A percentile compares a stretch with the other conserved stretches of the same genome.
phyloP scores from a whole-genome alignment of 1,140 invertebrate genomes.

The Calliopsis andreniformis region DNA sequence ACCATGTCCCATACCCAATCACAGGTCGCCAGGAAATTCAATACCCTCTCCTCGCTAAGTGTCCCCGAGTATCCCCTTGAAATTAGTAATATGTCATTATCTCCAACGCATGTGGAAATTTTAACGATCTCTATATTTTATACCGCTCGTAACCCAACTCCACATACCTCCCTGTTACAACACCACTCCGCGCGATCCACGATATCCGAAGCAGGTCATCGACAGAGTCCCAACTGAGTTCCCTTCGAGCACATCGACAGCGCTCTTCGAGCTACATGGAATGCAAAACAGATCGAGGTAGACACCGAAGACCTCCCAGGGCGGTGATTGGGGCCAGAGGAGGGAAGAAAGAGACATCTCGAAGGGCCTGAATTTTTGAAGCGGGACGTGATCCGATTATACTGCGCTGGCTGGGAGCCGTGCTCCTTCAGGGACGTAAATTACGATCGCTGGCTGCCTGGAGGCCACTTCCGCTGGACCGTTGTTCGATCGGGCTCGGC shows the following conservation, averaged over 20 bases:
- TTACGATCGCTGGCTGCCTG: background rate
- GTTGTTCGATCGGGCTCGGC: constrained; percentile 6
- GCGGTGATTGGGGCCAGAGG: background rate
- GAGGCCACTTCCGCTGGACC: background rate
- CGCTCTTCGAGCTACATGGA: background rate
- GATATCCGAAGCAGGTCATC: no score
- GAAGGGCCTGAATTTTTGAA: constrained; percentile 22
- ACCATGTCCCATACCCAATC: no score
- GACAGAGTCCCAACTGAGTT: background rate
- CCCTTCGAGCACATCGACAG: background rate
- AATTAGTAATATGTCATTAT: no score
- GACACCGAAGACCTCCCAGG: background rate
- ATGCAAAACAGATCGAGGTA: background rate
- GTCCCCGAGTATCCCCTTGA: no score
- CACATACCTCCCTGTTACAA: no score
- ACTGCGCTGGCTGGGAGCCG: background rate
- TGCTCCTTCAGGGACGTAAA: background rate
- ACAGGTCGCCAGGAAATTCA: no score
- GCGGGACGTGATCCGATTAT: constrained; percentile 30
- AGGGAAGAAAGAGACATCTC: constrained; percentile 12
- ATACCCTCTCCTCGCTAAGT: no score
- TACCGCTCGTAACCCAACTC: no score
- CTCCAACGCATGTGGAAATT: no score
- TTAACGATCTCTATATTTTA: no score
- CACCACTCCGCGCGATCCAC: no score